Base-by-base conservation (phyloP, 1,140 invertebrate genomes). In the Drosophila leontia region DNA sequence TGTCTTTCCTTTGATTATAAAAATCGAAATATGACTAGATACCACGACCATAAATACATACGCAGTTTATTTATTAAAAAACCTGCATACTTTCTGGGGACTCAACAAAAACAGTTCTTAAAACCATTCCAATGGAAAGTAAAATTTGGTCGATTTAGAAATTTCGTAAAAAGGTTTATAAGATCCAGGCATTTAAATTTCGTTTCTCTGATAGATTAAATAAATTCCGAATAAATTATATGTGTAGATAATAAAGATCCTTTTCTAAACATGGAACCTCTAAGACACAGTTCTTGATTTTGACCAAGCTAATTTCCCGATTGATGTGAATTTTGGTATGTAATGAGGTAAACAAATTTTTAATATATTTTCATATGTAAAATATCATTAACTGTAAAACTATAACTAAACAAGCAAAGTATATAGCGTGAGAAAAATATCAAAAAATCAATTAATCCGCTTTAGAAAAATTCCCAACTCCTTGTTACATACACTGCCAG, bases 181-280 rank as follows among this genome's bases (percentile, higher is more conserved):
- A 11, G n/a, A 11, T 1, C 11, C 8, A 11, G 2, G 1, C n/a
- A 6, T 50, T n/a, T n/a, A 11, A 5, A 11, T 32, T 15, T 50
- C 0, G 0, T 0, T 5, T 5, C 1, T 13, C 13, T 1, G 8
- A 48, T n/a, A 29, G 9, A 26, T 26, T 0, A 48, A 2, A 26
- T 5, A 2, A 5, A n/a, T 29, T 45, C 5, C n/a, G 1, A 47
- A 48, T 48, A 26, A 26, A 15, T n/a, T n/a, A n/a, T n/a, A n/a
- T n/a, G n/a, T n/a, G n/a, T n/a, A n/a, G n/a, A n/a, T n/a, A n/a
- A n/a, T n/a, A n/a, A n/a, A n/a, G n/a, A n/a, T n/a, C n/a, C n/a
- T n/a, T n/a, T n/a, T n/a, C n/a, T n/a, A n/a, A n/a, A n/a, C n/a
- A n/a, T n/a, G n/a, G n/a, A n/a, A n/a, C n/a, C n/a, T n/a, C 3